A percentile compares a stretch with the other conserved stretches of the same genome.
Evolutionary conservation across 1,140 invertebrate species (phyloP).

Genomic region (Eurytemora carolleeae): DNA sequence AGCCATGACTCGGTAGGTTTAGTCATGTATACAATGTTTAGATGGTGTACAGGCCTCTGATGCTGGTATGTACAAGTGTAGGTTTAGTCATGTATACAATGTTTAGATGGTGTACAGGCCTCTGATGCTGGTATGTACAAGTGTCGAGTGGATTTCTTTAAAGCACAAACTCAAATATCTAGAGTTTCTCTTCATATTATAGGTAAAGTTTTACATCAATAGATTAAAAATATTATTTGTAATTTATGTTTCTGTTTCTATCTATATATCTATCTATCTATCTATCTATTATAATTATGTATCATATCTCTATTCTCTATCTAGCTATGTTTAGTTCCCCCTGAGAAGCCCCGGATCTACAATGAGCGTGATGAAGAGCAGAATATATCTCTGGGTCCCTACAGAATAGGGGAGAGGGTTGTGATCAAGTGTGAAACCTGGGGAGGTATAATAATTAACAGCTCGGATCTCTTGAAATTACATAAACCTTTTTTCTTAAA

Average conservation of each 20-base stretch:
- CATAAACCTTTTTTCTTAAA: too few species aligned
- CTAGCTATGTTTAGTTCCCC: conserved; percentile 16
- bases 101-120: conserved; percentile 21
- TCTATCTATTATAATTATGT: too few species aligned
- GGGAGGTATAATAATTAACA: too few species aligned
- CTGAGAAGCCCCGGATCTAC: conserved; percentile 14
- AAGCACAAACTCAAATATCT: conserved; percentile 22
- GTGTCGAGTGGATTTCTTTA: conserved; percentile 24
- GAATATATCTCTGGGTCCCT: conserved; percentile 9
- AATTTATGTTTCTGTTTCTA: too few species aligned
- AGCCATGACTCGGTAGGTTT: too few species aligned
- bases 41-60: conserved; percentile 25
- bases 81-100: too few species aligned
- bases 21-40: too few species aligned
- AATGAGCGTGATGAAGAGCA: conserved; percentile 12
- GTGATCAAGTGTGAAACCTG: background rate
- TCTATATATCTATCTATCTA: too few species aligned
- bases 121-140: conserved; percentile 25
- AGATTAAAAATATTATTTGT: too few species aligned
- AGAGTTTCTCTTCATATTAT: conserved; percentile 23
- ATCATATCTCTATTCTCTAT: too few species aligned
- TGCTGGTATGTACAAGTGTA: conserved; percentile 23
- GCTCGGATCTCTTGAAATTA: too few species aligned
- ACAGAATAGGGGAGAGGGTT: conserved; percentile 8
- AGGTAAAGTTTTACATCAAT: conserved; percentile 19